phyloP scores from a whole-genome alignment of 1,140 invertebrate genomes.

The Plectus sambesii region DNA sequence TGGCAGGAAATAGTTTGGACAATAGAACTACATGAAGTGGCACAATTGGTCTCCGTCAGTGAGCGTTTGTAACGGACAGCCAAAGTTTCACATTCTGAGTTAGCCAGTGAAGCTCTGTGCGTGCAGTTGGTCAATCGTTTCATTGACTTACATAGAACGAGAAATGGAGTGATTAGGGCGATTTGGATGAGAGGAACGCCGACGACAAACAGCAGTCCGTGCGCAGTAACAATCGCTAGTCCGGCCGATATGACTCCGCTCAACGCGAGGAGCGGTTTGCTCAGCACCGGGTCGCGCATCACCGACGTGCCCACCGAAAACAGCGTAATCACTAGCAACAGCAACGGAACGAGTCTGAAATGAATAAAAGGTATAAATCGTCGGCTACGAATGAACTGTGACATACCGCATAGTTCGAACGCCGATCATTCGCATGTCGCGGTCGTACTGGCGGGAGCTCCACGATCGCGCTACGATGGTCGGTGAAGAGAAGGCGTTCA shows the following conservation, averaged over 20 bases:
- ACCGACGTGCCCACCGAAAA: background rate
- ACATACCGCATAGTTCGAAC: background rate
- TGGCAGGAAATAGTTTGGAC: background rate
- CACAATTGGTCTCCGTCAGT: background rate
- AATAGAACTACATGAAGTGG: background rate
- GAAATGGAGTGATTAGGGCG: constrained; percentile 1
- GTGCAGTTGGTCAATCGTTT: no score
- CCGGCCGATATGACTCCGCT: background rate
- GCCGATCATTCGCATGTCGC: background rate
- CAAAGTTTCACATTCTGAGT: no score
- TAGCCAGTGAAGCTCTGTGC: no score
- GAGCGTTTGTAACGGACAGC: no score
- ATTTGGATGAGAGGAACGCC: constrained; percentile 9
- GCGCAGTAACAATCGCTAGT: background rate
- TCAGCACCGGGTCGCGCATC: background rate
- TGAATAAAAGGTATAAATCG: no score
- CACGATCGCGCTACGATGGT: background rate
- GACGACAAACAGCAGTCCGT: background rate
- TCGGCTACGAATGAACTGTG: no score
- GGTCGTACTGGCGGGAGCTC: background rate
- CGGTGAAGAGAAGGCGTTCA: no score
- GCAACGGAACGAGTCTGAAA: no score
- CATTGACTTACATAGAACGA: constrained; percentile 12
- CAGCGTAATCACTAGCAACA: background rate
- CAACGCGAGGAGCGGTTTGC: background rate